A percentile compares a stretch with the other conserved stretches of the same genome.
phyloP scores from a whole-genome alignment of 2,797 vertebrate species.

The Setipinna tenuifilis region DNA sequence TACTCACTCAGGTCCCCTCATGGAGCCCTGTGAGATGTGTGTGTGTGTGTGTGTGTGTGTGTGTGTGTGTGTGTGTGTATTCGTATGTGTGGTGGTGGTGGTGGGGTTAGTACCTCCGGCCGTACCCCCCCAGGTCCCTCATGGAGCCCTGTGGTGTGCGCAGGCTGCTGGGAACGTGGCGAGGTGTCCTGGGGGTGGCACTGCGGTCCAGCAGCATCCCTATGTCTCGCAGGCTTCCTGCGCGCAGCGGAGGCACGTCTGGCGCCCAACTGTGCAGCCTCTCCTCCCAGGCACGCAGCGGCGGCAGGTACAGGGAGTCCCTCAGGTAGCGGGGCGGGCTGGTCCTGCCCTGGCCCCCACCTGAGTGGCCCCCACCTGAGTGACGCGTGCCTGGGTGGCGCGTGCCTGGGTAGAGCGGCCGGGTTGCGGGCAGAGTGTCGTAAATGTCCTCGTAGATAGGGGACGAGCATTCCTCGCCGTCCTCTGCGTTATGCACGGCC shows the following conservation, averaged over 20 bases:
- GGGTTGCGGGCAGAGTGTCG: slow-evolving; percentile 79
- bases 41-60: no score
- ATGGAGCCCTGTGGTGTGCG: slow-evolving; percentile 36
- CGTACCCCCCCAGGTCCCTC: no score
- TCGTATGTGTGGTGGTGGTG: no score
- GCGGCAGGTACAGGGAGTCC: slow-evolving; percentile 68
- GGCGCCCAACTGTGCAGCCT: slow-evolving; percentile 62
- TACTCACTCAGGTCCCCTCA: no score
- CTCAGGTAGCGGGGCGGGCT: slow-evolving; percentile 69
- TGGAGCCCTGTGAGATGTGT: no score
- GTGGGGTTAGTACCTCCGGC: no score
- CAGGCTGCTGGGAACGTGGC: slow-evolving; percentile 51
- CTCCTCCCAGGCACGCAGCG: slow-evolving; percentile 70
- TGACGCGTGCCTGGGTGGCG: no score
- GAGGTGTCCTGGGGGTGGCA: slow-evolving; percentile 39
- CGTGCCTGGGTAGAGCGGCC: slow-evolving; percentile 67
- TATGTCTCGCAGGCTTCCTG: slow-evolving; percentile 33
- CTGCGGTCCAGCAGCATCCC: not conserved
- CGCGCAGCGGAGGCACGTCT: slow-evolving; percentile 72
- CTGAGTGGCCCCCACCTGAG: slow-evolving; percentile 45
- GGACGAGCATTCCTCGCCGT: slow-evolving; percentile 77
- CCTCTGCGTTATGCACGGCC: slow-evolving; percentile 27
- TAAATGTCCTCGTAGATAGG: slow-evolving; percentile 79
- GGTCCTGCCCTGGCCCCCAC: slow-evolving; percentile 24
- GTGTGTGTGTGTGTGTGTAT: no score